Evolutionary conservation across 37 sponge, comb jelly and placozoan genomes (phyloP), one percentile per base, ranked within the genome.

Genomic region (Halichondria panicea): DNA sequence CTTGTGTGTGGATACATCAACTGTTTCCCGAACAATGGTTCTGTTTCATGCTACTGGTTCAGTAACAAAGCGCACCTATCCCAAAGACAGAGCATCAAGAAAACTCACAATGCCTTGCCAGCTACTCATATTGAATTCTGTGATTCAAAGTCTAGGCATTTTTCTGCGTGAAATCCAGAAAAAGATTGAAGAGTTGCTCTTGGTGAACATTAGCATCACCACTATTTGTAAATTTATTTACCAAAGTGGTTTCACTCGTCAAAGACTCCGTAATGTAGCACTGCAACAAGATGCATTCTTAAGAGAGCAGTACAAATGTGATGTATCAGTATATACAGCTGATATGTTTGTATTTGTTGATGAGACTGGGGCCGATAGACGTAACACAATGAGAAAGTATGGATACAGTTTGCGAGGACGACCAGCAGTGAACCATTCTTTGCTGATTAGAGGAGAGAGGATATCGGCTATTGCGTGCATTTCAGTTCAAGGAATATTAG

Each of bases 291-390:
- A 55, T 52, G 68, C 28, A 54, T 78, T 78, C 5, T 54, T 78
- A 41, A 66, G 79, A 38, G 25, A 55, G 43, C 42, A 67, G 28
- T 78, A 32, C 37, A 78, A 12, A 8, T 35, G 37, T 22, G 68
- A 66, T 38, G 41, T 78, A 12, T 77, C 78, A 35, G 42, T 77
- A 4, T 77, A 77, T 40, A 33, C 18, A 28, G 41, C 68, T 27
- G 79, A 78, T 2, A 66, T 78, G 68, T 40, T 78, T 28, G 44
- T 78, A 56, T 78, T 78, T 67, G 9, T 78, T 36, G 79, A 78
- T 66, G 68, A 78, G 34, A 67, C 68, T 66, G 79, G 79, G 22
- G 56, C 79, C 37, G 79, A 78, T 32, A 21, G 43, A 31, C 53
- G 79, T 35, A 66, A 79, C 35, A 8, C 5, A 6, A 13, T 79